phyloP scores from a whole-genome alignment of 2,797 vertebrate genomes.

The Coluber constrictor region DNA sequence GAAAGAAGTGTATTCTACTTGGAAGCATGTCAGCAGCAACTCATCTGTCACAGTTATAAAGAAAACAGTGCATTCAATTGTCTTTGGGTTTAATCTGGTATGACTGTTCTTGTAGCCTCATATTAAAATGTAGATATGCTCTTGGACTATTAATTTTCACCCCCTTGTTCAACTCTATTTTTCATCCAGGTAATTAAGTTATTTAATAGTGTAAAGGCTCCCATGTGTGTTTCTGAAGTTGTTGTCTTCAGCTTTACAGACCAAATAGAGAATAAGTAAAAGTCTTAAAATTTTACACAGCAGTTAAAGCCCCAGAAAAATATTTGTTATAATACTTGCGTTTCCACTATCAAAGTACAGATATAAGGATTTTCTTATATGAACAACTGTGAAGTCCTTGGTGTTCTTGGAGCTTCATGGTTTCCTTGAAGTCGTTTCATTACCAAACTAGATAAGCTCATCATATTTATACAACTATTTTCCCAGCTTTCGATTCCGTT shows the following conservation, averaged over 20 bases:
- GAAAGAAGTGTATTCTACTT: neutral
- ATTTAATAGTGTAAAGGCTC: neutral
- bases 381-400: neutral
- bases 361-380: neutral
- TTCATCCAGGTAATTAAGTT: neutral
- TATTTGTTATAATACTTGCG: neutral
- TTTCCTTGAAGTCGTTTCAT: neutral
- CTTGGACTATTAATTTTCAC: neutral
- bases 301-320: neutral
- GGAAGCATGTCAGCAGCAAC: neutral
- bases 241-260: neutral
- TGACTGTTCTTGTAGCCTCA: neutral
- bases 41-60: neutral
- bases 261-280: neutral
- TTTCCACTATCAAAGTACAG: neutral
- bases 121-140: neutral
- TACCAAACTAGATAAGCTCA: neutral
- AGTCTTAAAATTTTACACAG: neutral
- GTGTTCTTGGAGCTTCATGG: neutral
- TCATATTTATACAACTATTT: neutral
- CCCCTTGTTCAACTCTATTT: neutral
- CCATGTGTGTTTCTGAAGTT: neutral
- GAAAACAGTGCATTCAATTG: neutral
- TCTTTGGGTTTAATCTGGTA: neutral
- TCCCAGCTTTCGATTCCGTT: neutral